phyloP scores from a whole-genome alignment of 2,113 vertebrate species.

The Noctilio leporinus region DNA sequence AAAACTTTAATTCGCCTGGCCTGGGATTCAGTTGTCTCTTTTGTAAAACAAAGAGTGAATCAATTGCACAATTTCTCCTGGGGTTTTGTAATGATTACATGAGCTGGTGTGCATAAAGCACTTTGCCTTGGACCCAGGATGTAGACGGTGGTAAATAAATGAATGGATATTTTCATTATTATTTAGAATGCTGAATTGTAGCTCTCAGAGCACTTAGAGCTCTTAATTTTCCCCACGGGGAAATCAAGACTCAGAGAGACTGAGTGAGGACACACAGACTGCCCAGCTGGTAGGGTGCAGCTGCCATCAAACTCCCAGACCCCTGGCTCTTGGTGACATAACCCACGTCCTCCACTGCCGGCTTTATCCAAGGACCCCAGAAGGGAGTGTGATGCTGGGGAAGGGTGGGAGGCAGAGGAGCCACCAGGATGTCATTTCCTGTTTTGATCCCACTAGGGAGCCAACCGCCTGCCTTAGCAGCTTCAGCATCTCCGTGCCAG shows the following conservation, averaged over 20 bases:
- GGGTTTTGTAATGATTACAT: neutral
- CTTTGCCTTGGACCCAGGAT: neutral
- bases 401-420: too few relatives aligned
- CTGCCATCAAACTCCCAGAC: neutral
- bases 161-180: neutral
- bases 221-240: neutral
- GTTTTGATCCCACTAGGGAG: fast-evolving
- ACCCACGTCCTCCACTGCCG: fast-evolving
- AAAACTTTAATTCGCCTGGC: neutral
- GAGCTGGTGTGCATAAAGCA: neutral
- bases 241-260: neutral
- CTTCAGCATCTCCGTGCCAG: neutral
- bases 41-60: neutral
- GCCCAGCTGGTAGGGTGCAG: fast-evolving
- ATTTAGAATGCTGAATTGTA: neutral
- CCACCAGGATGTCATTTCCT: neutral
- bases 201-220: neutral
- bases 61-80: neutral
- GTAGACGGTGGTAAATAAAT: neutral
- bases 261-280: fast-evolving
- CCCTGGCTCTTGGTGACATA: neutral
- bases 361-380: neutral
- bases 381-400: neutral
- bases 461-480: neutral
- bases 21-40: neutral